Percentiles rank a stretch among this genome's conserved stretches.
These are phyloP conservation scores for Jordanella pulchra DNA, from an alignment of 2,797 vertebrate species.

Conservation along the genomic window DNA sequence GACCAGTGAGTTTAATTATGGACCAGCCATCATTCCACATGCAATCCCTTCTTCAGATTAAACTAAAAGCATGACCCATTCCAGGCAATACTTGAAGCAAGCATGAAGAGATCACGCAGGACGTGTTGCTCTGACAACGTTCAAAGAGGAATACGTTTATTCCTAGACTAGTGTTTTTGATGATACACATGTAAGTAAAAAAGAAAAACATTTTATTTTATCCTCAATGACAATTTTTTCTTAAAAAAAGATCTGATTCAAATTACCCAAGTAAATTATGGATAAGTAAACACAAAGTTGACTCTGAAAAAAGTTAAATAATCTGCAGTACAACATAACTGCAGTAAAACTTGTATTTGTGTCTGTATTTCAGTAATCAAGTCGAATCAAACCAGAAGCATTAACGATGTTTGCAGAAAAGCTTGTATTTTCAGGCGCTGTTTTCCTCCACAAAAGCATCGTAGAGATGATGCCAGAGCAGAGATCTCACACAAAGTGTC, in stretches of 20 bases:
- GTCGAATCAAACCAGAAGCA: not conserved
- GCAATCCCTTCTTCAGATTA: not conserved
- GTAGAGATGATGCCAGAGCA: slow-evolving; percentile 15
- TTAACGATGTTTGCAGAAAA: not conserved
- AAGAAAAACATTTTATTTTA: not conserved
- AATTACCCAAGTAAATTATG: not conserved
- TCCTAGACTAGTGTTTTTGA: not conserved
- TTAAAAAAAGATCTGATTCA: not conserved
- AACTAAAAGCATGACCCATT: not conserved
- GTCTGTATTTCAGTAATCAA: not conserved
- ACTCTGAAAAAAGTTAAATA: not conserved
- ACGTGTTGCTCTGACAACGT: not conserved
- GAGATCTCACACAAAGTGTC: slow-evolving; percentile 37
- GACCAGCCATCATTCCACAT: not conserved
- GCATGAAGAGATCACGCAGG: not conserved
- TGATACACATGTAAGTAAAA: not conserved
- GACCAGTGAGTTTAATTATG: not conserved
- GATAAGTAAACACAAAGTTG: not conserved
- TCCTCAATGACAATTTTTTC: not conserved
- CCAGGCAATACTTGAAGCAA: not conserved
- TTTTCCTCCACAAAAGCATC: not conserved
- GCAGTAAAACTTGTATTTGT: not conserved
- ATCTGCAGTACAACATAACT: not conserved
- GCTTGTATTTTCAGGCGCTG: not conserved
- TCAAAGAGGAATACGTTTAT: not conserved